These are phyloP conservation scores for Marmota flaviventris DNA, from an alignment of 2,113 vertebrate genomes.

Conservation along the genomic window DNA sequence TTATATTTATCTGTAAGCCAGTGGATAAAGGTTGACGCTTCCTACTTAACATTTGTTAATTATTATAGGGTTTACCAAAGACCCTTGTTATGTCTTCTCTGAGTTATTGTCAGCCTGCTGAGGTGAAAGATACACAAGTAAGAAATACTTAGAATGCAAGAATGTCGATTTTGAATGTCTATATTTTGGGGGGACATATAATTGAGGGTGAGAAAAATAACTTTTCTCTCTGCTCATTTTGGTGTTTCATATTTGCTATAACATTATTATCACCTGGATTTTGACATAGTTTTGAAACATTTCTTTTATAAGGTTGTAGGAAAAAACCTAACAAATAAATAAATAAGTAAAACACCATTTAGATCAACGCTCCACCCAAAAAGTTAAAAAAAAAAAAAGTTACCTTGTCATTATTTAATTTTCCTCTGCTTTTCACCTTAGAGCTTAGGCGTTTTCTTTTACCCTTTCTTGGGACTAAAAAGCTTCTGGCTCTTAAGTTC, in stretches of 20 bases:
- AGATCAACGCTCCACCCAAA: background rate
- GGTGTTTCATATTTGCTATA: background rate
- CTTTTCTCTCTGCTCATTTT: background rate
- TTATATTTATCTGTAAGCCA: background rate
- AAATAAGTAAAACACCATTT: background rate
- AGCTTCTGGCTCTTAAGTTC: background rate
- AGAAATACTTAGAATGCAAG: background rate
- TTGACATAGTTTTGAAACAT: constrained; percentile 1
- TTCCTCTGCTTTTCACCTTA: background rate
- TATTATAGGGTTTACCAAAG: background rate
- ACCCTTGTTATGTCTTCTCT: background rate
- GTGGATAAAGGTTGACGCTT: background rate
- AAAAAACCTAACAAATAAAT: background rate
- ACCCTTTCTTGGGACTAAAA: background rate
- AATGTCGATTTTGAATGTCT: background rate
- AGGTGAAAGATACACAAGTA: background rate
- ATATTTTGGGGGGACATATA: background rate
- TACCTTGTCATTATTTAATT: background rate
- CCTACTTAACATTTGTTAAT: background rate
- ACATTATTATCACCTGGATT: background rate
- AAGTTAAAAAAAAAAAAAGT: background rate
- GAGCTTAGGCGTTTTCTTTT: background rate
- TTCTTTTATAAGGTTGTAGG: background rate
- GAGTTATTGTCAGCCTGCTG: background rate
- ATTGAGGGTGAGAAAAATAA: background rate